A percentile compares a stretch with the other conserved stretches of the same genome.
These are phyloP conservation scores for Chelonia mydas DNA, from an alignment of 2,797 vertebrate genomes.

Conservation along the genomic window DNA sequence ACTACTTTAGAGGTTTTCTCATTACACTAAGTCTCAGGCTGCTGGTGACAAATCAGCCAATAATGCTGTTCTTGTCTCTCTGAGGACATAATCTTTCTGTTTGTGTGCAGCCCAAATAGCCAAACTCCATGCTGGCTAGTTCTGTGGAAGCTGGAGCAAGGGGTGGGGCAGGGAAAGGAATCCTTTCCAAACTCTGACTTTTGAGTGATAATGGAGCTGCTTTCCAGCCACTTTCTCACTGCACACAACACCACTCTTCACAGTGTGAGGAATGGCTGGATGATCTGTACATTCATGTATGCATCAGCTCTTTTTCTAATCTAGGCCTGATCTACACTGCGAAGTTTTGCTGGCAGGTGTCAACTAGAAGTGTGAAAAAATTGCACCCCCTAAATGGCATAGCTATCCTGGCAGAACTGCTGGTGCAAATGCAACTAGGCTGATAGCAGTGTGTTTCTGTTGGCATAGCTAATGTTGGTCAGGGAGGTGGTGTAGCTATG, in stretches of 20 bases:
- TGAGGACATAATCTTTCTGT: not conserved
- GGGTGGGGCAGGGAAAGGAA: not conserved
- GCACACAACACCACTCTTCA: not conserved
- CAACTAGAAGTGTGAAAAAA: not conserved
- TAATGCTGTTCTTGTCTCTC: not conserved
- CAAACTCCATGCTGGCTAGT: not conserved
- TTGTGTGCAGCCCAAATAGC: not conserved
- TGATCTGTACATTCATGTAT: not conserved
- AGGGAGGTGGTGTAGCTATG: too few species aligned
- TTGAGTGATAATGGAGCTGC: rapidly evolving
- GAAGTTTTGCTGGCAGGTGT: not conserved
- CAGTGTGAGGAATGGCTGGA: not conserved
- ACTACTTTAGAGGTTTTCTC: conserved; percentile 14
- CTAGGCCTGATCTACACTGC: not conserved
- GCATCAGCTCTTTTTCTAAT: not conserved
- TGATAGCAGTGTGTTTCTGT: not conserved
- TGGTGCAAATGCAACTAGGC: not conserved
- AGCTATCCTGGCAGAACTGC: not conserved
- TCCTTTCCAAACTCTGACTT: not conserved
- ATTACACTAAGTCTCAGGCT: conserved; percentile 39
- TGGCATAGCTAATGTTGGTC: not conserved
- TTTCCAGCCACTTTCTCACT: rapidly evolving
- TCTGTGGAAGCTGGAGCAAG: not conserved
- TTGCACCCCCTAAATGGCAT: not conserved
- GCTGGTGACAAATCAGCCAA: not conserved